Evolutionary conservation across 2,113 vertebrate genomes (phyloP).

Genomic region (Zosterops borbonicus): DNA sequence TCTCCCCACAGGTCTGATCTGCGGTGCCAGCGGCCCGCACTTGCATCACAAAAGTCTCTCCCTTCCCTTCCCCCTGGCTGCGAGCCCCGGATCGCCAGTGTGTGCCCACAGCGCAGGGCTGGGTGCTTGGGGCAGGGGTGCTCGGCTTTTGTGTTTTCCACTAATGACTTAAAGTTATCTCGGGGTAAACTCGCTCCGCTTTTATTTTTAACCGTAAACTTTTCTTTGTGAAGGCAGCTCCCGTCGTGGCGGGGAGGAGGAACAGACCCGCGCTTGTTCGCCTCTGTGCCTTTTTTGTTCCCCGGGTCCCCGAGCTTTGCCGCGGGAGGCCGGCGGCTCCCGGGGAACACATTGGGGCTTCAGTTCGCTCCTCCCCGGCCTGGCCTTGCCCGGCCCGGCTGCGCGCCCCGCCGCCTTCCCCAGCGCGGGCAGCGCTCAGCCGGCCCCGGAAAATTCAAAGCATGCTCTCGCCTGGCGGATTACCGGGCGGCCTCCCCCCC

Average conservation of each 20-base stretch:
- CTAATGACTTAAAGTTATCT: conserved; percentile 25
- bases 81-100: not conserved
- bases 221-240: conserved; percentile 42
- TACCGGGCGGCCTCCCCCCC: not conserved
- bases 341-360: conserved; percentile 32
- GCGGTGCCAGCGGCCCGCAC: not conserved
- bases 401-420: not conserved
- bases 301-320: conserved; percentile 35
- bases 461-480: conserved; percentile 5
- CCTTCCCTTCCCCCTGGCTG: not conserved
- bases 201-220: conserved; percentile 53
- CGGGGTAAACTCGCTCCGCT: not conserved
- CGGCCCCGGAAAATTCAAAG: conserved; percentile 12
- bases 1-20: not conserved
- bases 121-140: not conserved
- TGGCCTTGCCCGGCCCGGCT: conserved; percentile 3
- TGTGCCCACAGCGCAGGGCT: not conserved
- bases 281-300: conserved; percentile 58
- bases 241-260: not conserved
- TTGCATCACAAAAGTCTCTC: not conserved
- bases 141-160: not conserved
- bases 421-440: not conserved
- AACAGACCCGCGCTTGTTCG: conserved; percentile 50
- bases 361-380: conserved; percentile 24
- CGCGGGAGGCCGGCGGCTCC: not conserved